Percentiles rank a stretch among this genome's conserved stretches.
Evolutionary conservation across 2,797 vertebrate genomes (phyloP).

Genomic region (Acomys russatus): DNA sequence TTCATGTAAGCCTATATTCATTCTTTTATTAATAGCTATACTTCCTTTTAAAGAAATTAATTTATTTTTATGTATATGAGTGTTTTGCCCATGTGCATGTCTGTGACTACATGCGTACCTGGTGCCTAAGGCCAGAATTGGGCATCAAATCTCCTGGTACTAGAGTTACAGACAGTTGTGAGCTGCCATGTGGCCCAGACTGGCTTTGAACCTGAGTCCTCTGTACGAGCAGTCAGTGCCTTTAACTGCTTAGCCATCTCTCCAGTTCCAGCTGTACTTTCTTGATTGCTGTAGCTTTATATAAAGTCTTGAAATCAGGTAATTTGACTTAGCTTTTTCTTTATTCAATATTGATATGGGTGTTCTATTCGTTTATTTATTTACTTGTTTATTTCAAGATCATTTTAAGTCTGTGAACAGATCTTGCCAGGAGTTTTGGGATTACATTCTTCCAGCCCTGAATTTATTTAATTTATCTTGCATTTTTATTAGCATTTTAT

Average conservation of each 20-base stretch:
- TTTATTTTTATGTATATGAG: not conserved
- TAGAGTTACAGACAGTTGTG: not conserved
- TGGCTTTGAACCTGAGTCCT: not conserved
- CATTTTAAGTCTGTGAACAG: constrained; percentile 1
- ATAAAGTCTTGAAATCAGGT: not conserved
- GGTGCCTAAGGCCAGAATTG: not conserved
- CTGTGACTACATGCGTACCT: not conserved
- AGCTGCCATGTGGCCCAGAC: not conserved
- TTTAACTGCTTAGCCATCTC: not conserved
- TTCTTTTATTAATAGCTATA: not conserved
- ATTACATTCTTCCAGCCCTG: not conserved
- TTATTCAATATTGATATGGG: not conserved
- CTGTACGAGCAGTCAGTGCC: not conserved
- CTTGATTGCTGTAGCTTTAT: not conserved
- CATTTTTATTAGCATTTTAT: not conserved
- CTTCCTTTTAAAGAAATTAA: not conserved
- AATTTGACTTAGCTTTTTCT: not conserved
- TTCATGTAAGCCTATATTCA: not conserved
- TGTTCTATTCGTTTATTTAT: not conserved
- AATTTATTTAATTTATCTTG: not conserved
- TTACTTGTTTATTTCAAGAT: not conserved
- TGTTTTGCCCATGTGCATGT: not conserved
- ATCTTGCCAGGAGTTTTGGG: not conserved
- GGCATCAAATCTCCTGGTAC: not conserved
- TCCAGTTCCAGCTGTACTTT: not conserved